phyloP scores from a whole-genome alignment of 2,888 invertebrate species.

The Thalpophila matura region DNA sequence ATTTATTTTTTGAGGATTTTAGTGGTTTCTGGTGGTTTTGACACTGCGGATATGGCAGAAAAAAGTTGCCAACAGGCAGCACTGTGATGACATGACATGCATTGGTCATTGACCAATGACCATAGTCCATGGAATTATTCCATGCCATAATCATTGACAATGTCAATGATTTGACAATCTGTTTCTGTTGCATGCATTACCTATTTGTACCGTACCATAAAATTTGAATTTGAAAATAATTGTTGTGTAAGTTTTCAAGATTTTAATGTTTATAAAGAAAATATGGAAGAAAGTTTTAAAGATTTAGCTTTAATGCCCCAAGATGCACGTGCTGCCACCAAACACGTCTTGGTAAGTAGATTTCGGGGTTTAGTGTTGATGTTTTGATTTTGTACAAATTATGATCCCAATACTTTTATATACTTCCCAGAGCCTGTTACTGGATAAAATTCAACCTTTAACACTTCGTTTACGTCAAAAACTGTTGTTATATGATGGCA shows the following conservation, averaged over 20 bases:
- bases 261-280: not conserved
- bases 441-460: constrained; percentile 75
- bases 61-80: too few species aligned
- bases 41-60: too few species aligned
- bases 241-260: not conserved
- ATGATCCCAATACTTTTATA: not conserved
- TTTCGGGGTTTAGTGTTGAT: not conserved
- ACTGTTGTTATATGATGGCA: constrained; percentile 60
- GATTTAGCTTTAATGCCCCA: constrained; percentile 63
- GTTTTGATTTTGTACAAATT: not conserved
- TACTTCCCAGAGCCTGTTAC: constrained; percentile 74
- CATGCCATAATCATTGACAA: too few species aligned
- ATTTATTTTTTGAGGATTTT: too few species aligned
- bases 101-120: too few species aligned
- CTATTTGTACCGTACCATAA: too few species aligned
- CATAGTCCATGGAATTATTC: too few species aligned
- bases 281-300: constrained; percentile 41
- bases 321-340: constrained; percentile 72
- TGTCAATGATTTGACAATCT: too few species aligned
- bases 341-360: constrained; percentile 73
- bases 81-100: too few species aligned
- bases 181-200: too few species aligned
- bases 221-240: constrained; percentile 29
- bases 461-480: constrained; percentile 71
- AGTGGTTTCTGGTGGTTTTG: too few species aligned